Conservation (phyloP, 2,888 invertebrate genomes). For the Nomada flava region DNA sequence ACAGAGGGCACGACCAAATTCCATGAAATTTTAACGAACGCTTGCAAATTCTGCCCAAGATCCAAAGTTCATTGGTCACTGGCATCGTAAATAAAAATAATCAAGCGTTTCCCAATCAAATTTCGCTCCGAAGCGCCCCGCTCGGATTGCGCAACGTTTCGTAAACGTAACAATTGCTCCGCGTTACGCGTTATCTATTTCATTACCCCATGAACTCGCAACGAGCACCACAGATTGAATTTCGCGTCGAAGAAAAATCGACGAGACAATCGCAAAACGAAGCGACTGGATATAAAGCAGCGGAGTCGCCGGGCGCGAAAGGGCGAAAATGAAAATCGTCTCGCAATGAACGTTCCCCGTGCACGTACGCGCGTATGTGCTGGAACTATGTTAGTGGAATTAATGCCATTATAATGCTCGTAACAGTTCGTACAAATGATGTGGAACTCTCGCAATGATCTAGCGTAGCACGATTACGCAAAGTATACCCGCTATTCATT, state of each 20-base stretch:
- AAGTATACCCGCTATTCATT: conserved; percentile 28
- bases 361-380: neutral
- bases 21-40: neutral
- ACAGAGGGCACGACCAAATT: neutral
- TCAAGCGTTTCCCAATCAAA: neutral
- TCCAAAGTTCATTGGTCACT: neutral
- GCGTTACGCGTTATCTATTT: neutral
- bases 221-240: neutral
- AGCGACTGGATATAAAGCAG: neutral
- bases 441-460: conserved; percentile 33
- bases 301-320: neutral
- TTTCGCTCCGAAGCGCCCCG: neutral
- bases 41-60: neutral
- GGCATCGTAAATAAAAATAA: neutral
- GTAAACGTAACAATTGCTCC: neutral
- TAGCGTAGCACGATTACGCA: conserved; percentile 31
- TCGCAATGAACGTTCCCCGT: neutral
- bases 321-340: neutral
- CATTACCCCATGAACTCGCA: neutral
- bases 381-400: neutral
- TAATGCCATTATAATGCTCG: conserved; percentile 19
- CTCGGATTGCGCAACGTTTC: neutral
- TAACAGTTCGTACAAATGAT: conserved; percentile 4
- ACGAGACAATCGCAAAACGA: neutral
- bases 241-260: neutral